These are phyloP conservation scores for Lutraria rhynchaena DNA, from an alignment of 1,140 invertebrate species.

Conservation along the genomic window DNA sequence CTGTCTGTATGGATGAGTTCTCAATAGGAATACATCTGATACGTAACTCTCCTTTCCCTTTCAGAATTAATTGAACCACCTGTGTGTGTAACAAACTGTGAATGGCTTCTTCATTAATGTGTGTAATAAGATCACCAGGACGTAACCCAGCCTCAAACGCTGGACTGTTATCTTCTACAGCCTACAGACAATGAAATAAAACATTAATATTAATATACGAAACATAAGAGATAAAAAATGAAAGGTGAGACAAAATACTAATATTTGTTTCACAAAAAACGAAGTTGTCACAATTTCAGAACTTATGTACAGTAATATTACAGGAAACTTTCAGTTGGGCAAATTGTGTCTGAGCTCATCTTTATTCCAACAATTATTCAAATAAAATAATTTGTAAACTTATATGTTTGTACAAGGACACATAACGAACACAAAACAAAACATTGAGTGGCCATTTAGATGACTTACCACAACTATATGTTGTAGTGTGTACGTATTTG, in stretches of 20 bases:
- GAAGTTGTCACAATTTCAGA: too few relatives aligned
- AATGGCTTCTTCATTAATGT: conserved; percentile 97
- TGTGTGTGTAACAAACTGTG: conserved; percentile 97
- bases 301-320: too few relatives aligned
- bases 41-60: conserved; percentile 94
- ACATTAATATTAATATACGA: not conserved
- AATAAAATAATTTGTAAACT: too few relatives aligned
- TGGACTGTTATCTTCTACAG: conserved; percentile 95
- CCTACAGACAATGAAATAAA: conserved; percentile 86
- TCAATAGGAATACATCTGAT: conserved; percentile 95
- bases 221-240: too few relatives aligned
- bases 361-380: too few relatives aligned
- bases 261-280: too few relatives aligned
- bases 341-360: too few relatives aligned
- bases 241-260: too few relatives aligned
- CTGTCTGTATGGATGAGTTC: conserved; percentile 94
- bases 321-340: too few relatives aligned
- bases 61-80: conserved; percentile 91
- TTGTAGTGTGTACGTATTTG: conserved; percentile 98
- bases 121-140: conserved; percentile 97
- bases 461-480: conserved; percentile 96
- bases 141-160: conserved; percentile 97
- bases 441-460: too few relatives aligned
- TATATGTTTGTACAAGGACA: too few relatives aligned
- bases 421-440: too few relatives aligned